These are phyloP conservation scores for Tarsius wallacei DNA, from an alignment of 2,797 vertebrate genomes.

Conservation along the genomic window DNA sequence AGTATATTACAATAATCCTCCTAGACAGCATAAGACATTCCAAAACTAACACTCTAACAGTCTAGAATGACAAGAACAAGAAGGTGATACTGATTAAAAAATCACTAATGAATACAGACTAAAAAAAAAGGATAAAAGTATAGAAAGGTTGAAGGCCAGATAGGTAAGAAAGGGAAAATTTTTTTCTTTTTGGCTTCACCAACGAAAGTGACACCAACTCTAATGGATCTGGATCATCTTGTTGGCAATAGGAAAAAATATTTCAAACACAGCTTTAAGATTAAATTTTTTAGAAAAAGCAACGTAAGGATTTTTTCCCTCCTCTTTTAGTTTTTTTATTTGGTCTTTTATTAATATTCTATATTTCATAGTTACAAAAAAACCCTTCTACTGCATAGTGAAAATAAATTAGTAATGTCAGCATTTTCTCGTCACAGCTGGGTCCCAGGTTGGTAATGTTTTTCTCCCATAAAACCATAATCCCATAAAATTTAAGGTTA, in stretches of 20 bases:
- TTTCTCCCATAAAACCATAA: conserved; percentile 87
- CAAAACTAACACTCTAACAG: background rate
- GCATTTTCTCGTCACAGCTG: conserved; percentile 88
- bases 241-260: conserved; percentile 78
- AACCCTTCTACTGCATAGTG: conserved; percentile 72
- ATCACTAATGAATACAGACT: background rate
- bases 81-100: background rate
- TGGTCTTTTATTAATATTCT: conserved; percentile 85
- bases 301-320: conserved; percentile 72
- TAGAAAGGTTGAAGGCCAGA: background rate
- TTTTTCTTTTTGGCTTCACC: conserved; percentile 76
- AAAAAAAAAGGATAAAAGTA: background rate
- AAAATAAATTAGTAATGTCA: conserved; percentile 87
- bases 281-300: conserved; percentile 80
- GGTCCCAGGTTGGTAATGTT: conserved; percentile 85
- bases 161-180: conserved; percentile 52
- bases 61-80: background rate
- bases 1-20: background rate
- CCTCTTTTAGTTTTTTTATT: conserved; percentile 80
- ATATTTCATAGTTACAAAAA: conserved; percentile 82
- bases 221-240: conserved; percentile 63
- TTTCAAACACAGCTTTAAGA: conserved; percentile 81
- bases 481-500: conserved; percentile 89
- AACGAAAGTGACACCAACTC: conserved; percentile 63
- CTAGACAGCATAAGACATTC: background rate